Evolutionary conservation across 2,797 vertebrate genomes (phyloP).

Genomic region (Coluber constrictor): DNA sequence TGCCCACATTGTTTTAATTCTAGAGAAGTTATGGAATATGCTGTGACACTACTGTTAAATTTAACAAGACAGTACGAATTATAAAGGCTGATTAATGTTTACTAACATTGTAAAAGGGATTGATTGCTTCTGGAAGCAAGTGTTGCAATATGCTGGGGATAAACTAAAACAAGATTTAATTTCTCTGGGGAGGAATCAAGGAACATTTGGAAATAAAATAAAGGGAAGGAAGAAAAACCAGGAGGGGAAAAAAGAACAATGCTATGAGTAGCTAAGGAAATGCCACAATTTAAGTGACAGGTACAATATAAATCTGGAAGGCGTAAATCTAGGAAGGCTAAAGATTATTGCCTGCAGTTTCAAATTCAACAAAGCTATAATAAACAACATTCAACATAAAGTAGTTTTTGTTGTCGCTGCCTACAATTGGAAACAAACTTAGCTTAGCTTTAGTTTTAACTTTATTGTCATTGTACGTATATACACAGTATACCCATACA

Average conservation of each 20-base stretch:
- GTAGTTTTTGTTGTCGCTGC: constrained; percentile 52
- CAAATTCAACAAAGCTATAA: constrained; percentile 20
- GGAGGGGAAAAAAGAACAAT: constrained; percentile 40
- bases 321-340: not conserved
- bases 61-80: constrained; percentile 34
- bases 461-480: no score
- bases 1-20: constrained; percentile 39
- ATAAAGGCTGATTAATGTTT: constrained; percentile 39
- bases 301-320: constrained; percentile 39
- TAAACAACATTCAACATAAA: constrained; percentile 38
- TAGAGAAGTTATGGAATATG: constrained; percentile 28
- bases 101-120: constrained; percentile 47
- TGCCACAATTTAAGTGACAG: constrained; percentile 26
- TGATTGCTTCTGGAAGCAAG: constrained; percentile 34
- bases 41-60: constrained; percentile 31
- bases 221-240: constrained; percentile 19
- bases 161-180: constrained; percentile 17
- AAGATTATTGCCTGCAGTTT: constrained; percentile 38
- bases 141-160: constrained; percentile 20
- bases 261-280: constrained; percentile 6
- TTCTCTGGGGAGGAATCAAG: constrained; percentile 29
- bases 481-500: no score
- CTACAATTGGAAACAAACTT: constrained; percentile 34
- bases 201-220: not conserved
- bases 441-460: no score